Evolutionary conservation across 1,140 invertebrate species (phyloP).

Genomic region (Ephestia elutella): DNA sequence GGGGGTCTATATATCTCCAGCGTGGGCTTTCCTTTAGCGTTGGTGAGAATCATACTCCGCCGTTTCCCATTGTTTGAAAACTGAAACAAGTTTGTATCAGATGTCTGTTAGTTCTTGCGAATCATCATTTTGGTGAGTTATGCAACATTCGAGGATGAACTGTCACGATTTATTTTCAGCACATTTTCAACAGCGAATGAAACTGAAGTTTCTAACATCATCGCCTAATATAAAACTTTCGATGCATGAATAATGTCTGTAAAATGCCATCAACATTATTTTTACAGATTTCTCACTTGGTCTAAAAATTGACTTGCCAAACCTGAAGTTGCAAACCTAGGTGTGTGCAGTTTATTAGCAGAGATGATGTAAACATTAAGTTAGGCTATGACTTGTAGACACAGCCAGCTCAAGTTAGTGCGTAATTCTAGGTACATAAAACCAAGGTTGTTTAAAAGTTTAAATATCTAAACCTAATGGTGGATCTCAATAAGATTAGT

Average conservation of each 20-base stretch:
- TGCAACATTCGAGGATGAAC: conserved; percentile 17
- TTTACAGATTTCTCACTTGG: neutral
- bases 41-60: conserved; percentile 75
- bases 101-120: neutral
- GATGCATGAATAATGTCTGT: conserved; percentile 6
- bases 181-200: conserved; percentile 14
- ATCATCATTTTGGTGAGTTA: conserved; percentile 6
- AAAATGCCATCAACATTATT: neutral
- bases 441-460: neutral
- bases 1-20: conserved; percentile 91
- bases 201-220: conserved; percentile 27
- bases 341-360: neutral
- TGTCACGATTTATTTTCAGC: conserved; percentile 45
- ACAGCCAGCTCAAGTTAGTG: neutral
- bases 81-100: conserved; percentile 44
- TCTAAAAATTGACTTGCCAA: too few relatives aligned
- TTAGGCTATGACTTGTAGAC: neutral
- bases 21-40: conserved; percentile 82
- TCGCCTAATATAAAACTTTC: conserved; percentile 34
- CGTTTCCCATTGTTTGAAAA: conserved; percentile 73
- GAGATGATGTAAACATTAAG: conserved; percentile 7
- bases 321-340: neutral
- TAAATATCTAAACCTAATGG: too few relatives aligned
- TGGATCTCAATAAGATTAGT: too few relatives aligned
- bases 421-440: neutral